A percentile compares a stretch with the other conserved stretches of the same genome.
Evolutionary conservation across 2,113 vertebrate genomes (phyloP).

Genomic region (Pungitius pungitius): DNA sequence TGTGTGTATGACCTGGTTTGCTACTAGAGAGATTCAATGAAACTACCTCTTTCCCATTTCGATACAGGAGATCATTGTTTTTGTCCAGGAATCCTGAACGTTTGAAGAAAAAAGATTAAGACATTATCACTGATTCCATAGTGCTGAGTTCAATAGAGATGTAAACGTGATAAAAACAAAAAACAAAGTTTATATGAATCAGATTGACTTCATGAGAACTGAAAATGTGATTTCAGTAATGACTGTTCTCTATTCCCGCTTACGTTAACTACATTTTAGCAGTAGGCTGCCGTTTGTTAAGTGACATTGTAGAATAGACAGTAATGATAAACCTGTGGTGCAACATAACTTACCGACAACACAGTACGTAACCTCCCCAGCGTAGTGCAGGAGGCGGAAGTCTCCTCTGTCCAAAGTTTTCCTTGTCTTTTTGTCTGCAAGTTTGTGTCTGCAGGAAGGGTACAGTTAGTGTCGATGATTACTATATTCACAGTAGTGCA

Average conservation of each 20-base stretch:
- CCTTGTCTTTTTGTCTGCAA: constrained; percentile 87
- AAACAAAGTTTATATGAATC: neutral
- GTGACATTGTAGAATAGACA: neutral
- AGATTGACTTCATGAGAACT: neutral
- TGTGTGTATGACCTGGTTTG: neutral
- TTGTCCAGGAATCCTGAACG: constrained; percentile 94
- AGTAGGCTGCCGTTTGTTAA: neutral
- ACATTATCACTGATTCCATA: neutral
- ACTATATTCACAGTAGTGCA: neutral
- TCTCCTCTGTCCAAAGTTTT: constrained; percentile 91
- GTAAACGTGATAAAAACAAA: neutral
- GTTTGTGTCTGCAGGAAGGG: constrained; percentile 85
- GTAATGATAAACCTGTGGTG: neutral
- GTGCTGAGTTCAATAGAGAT: neutral
- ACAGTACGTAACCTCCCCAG: constrained; percentile 95
- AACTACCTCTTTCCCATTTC: constrained; percentile 94
- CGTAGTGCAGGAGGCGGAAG: constrained; percentile 93
- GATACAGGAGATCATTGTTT: constrained; percentile 95
- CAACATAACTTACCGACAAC: constrained; percentile 85
- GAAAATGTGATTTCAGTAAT: neutral
- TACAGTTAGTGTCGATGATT: neutral
- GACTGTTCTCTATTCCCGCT: neutral
- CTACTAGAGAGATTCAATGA: neutral
- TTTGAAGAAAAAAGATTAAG: neutral
- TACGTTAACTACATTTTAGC: neutral